phyloP scores from a whole-genome alignment of 2,113 vertebrate genomes.

The Acrocephalus arundinaceus region DNA sequence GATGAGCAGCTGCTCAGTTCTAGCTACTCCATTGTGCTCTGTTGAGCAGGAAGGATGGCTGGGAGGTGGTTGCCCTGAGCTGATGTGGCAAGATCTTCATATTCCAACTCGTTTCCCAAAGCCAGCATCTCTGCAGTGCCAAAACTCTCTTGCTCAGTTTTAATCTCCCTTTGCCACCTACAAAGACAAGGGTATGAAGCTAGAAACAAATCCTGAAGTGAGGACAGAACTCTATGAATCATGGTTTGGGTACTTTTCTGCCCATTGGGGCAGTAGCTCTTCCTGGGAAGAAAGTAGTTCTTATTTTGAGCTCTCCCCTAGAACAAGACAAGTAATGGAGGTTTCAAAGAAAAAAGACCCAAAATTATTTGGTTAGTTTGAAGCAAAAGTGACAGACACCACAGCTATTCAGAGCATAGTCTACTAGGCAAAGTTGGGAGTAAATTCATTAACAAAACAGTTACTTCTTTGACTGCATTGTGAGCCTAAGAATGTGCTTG shows the following conservation, averaged over 20 bases:
- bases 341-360: background rate
- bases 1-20: background rate
- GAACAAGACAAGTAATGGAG: background rate
- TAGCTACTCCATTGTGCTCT: background rate
- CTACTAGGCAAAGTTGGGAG: background rate
- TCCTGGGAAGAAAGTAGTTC: background rate
- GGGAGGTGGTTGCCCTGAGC: background rate
- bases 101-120: rapidly evolving
- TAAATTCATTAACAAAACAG: background rate
- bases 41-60: background rate
- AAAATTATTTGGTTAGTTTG: background rate
- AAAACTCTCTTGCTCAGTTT: background rate
- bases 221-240: background rate
- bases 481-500: background rate
- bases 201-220: background rate
- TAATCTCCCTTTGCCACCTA: background rate
- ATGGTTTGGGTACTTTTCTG: background rate
- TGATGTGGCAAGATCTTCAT: background rate
- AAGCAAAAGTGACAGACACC: background rate
- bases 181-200: background rate
- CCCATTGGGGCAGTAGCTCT: background rate
- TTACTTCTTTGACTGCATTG: background rate
- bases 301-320: background rate
- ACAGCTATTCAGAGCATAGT: background rate
- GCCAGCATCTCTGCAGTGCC: background rate